These are phyloP conservation scores for Hydractinia echinata DNA, from an alignment of 30 jellyfish, hydroid and myxozoan genomes.

Conservation along the genomic window DNA sequence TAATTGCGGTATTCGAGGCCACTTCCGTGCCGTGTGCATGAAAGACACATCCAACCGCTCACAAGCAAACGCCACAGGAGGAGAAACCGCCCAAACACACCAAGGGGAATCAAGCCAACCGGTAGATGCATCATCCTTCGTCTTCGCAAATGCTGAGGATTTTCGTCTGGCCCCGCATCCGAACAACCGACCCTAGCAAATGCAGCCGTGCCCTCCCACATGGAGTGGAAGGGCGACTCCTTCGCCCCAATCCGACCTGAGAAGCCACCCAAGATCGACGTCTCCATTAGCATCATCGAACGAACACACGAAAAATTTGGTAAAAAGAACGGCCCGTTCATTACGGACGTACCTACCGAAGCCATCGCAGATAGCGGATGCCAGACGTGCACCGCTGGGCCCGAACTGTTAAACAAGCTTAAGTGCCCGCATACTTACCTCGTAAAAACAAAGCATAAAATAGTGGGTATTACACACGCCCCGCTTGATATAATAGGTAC, in stretches of 20 bases:
- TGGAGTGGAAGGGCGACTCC: slow-evolving; percentile 8
- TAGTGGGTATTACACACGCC: background rate
- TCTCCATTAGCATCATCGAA: background rate
- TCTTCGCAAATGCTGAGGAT: slow-evolving; percentile 15
- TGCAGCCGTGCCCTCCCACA: background rate
- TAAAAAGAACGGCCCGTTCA: too few relatives aligned
- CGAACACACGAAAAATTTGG: too few relatives aligned
- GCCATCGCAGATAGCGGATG: slow-evolving; percentile 24
- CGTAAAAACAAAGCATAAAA: slow-evolving; percentile 8
- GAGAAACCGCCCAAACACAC: too few relatives aligned
- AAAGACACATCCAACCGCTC: background rate
- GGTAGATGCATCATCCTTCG: background rate
- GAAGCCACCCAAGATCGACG: background rate
- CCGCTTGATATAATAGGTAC: background rate
- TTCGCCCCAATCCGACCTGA: background rate
- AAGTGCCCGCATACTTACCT: slow-evolving; percentile 21
- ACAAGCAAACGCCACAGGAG: too few relatives aligned
- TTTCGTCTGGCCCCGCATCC: slow-evolving; percentile 17
- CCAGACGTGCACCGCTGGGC: slow-evolving; percentile 29
- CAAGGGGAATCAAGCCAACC: too few relatives aligned
- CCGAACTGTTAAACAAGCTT: slow-evolving; percentile 17
- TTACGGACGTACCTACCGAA: too few relatives aligned
- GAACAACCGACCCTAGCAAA: background rate
- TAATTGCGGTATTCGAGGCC: background rate
- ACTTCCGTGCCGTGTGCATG: background rate